These are phyloP conservation scores for Channa striata DNA, from an alignment of 2,797 vertebrate species.

Conservation along the genomic window DNA sequence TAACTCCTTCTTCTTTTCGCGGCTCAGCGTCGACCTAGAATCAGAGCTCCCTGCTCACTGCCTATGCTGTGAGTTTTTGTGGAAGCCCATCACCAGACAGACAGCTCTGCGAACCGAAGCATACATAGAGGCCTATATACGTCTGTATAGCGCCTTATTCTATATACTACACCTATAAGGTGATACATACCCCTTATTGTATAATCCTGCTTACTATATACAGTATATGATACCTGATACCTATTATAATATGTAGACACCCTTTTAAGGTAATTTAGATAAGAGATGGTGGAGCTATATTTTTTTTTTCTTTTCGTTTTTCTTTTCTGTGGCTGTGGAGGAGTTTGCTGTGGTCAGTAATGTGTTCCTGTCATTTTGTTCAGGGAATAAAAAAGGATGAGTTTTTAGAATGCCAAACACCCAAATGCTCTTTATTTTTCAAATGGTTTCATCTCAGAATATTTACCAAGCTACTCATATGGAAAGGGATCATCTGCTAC, in stretches of 20 bases:
- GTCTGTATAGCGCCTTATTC: conserved; percentile 86
- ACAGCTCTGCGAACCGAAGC: conserved; percentile 64
- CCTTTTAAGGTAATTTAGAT: conserved; percentile 80
- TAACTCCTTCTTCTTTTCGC: conserved; percentile 3
- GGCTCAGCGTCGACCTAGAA: conserved; percentile 13
- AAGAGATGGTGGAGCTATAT: conserved; percentile 76
- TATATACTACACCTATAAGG: conserved; percentile 85
- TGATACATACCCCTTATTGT: conserved; percentile 85
- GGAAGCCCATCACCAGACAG: conserved; percentile 41
- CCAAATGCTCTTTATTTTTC: conserved; percentile 40
- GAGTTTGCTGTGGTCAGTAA: conserved; percentile 52
- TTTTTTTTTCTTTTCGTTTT: conserved; percentile 33
- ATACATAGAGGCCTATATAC: conserved; percentile 83
- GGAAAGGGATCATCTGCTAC: background rate
- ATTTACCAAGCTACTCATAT: background rate
- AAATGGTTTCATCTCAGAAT: background rate
- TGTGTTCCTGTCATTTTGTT: conserved; percentile 41
- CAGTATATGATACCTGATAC: conserved; percentile 83
- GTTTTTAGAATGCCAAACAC: background rate
- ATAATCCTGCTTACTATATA: conserved; percentile 86
- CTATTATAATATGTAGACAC: conserved; percentile 82
- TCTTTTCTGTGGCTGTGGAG: conserved; percentile 68
- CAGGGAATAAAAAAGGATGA: conserved; percentile 14
- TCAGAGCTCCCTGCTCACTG: conserved; percentile 55
- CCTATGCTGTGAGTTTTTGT: conserved; percentile 35